Percentiles rank a stretch among this genome's conserved stretches.
These are phyloP conservation scores for Poecilia picta DNA, from an alignment of 2,797 vertebrate genomes.

Conservation along the genomic window DNA sequence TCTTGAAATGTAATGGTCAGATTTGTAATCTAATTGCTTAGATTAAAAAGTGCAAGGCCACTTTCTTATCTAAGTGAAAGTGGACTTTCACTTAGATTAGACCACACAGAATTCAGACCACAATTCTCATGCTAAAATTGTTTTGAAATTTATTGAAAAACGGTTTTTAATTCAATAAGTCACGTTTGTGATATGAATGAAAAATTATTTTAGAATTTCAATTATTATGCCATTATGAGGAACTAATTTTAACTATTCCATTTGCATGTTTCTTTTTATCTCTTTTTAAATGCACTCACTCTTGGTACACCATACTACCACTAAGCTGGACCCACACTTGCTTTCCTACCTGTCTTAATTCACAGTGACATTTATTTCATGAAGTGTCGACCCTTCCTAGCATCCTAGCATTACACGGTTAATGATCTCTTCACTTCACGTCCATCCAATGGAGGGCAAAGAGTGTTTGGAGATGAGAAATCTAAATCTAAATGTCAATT, in stretches of 20 bases:
- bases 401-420: neutral
- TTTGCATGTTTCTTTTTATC: neutral
- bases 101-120: neutral
- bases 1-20: neutral
- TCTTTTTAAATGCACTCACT: neutral
- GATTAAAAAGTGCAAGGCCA: too few relatives aligned
- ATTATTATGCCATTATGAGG: neutral
- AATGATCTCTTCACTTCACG: neutral
- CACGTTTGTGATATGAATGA: neutral
- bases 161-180: neutral
- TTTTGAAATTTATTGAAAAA: neutral
- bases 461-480: too few relatives aligned
- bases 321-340: neutral
- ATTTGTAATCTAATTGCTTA: too few relatives aligned
- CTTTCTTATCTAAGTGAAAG: too few relatives aligned
- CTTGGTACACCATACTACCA: neutral
- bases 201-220: neutral
- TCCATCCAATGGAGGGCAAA: neutral
- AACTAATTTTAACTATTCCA: neutral
- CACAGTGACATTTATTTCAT: neutral
- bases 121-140: neutral
- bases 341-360: neutral
- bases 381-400: neutral
- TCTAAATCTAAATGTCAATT: too few relatives aligned
- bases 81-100: neutral